Percentiles rank a stretch among this genome's conserved stretches.
phyloP scores from a whole-genome alignment of 2,113 vertebrate species.

The Hymenochirus boettgeri region DNA sequence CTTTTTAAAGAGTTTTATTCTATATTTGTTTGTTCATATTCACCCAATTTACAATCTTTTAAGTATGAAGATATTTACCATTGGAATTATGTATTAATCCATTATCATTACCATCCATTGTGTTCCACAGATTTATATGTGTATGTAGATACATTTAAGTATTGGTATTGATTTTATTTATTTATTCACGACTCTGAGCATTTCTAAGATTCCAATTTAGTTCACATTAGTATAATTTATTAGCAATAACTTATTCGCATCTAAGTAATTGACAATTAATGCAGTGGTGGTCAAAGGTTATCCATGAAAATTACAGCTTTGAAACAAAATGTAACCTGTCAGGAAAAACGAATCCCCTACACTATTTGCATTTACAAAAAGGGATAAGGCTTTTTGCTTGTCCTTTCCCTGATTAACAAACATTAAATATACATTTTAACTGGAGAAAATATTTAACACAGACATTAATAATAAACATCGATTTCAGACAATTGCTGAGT shows the following conservation, averaged over 20 bases:
- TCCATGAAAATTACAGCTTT: neutral
- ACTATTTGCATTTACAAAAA: neutral
- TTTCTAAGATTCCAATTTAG: neutral
- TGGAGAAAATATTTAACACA: too few relatives aligned
- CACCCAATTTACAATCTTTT: too few relatives aligned
- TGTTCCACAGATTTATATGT: neutral
- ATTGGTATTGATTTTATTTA: neutral
- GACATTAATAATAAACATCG: too few relatives aligned
- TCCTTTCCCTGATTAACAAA: neutral
- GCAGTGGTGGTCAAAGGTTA: neutral
- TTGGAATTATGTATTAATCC: neutral
- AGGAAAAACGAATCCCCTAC: neutral
- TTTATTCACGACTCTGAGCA: neutral
- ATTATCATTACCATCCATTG: neutral
- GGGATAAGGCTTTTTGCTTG: neutral
- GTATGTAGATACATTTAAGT: neutral
- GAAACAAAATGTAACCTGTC: neutral
- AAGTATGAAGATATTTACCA: too few relatives aligned
- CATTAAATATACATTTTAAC: too few relatives aligned
- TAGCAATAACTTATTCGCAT: neutral
- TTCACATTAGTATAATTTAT: constrained; percentile 4
- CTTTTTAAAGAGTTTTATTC: too few relatives aligned
- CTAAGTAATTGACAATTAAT: neutral
- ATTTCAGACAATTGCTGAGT: too few relatives aligned
- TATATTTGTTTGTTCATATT: too few relatives aligned